A percentile compares a stretch with the other conserved stretches of the same genome.
phyloP scores from a whole-genome alignment of 2,888 invertebrate species.

The Pasiphila rectangulata region DNA sequence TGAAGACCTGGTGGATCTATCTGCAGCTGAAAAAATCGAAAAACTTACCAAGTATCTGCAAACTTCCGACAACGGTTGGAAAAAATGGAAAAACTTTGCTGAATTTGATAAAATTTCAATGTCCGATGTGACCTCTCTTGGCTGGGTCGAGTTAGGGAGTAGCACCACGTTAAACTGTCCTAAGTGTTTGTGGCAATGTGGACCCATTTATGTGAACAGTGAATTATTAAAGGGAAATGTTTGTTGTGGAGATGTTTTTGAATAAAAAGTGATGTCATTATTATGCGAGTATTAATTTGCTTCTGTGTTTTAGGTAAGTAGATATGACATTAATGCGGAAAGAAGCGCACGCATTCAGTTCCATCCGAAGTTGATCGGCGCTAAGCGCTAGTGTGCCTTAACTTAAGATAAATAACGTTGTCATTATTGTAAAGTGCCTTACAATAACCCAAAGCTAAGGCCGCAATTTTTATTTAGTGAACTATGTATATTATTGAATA shows the following conservation, averaged over 20 bases:
- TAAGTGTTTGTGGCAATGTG: slow-evolving; percentile 75
- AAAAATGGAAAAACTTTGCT: slow-evolving; percentile 67
- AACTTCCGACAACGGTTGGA: slow-evolving; percentile 36
- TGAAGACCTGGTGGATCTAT: slow-evolving; percentile 44
- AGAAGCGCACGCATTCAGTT: too few species aligned
- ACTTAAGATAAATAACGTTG: too few species aligned
- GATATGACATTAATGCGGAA: too few species aligned
- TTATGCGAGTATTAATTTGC: background rate
- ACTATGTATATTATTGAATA: too few species aligned
- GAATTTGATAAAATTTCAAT: slow-evolving; percentile 44
- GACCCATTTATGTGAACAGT: slow-evolving; percentile 62
- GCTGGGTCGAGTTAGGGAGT: slow-evolving; percentile 56
- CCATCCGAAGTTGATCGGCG: too few species aligned
- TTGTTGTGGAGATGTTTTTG: slow-evolving; percentile 27
- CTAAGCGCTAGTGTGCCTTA: too few species aligned
- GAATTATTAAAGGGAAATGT: slow-evolving; percentile 53
- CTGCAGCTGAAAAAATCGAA: slow-evolving; percentile 74
- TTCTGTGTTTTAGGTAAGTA: too few species aligned
- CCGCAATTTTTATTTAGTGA: background rate
- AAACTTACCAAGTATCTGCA: slow-evolving; percentile 72
- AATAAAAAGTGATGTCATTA: slow-evolving; percentile 57
- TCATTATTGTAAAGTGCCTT: too few species aligned
- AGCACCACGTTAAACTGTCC: slow-evolving; percentile 50
- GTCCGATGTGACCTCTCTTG: slow-evolving; percentile 32
- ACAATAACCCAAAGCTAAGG: background rate